Evolutionary conservation across 2,888 invertebrate species (phyloP).

Genomic region (Dolichomitus sp.): DNA sequence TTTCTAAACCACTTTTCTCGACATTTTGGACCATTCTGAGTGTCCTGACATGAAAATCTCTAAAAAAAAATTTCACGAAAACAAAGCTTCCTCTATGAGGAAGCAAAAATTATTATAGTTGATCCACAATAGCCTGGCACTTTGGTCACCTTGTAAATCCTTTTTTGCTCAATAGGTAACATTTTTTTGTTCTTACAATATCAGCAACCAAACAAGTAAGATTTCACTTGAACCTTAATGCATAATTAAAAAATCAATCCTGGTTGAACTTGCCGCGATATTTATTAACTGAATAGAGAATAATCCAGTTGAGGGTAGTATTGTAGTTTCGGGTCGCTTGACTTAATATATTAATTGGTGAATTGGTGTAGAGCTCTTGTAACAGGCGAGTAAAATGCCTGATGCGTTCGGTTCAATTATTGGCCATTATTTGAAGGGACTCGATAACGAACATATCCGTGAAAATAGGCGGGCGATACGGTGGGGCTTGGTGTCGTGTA

Average conservation of each 20-base stretch:
- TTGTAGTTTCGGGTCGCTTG: neutral
- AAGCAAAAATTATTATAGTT: too few relatives aligned
- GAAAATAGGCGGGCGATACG: constrained; percentile 38
- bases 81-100: too few relatives aligned
- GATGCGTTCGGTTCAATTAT: constrained; percentile 15
- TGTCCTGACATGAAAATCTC: too few relatives aligned
- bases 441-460: constrained; percentile 4
- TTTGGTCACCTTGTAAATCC: too few relatives aligned
- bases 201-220: too few relatives aligned
- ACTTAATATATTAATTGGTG: constrained; percentile 17
- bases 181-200: too few relatives aligned
- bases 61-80: too few relatives aligned
- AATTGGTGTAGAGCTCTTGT: constrained; percentile 19
- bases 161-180: too few relatives aligned
- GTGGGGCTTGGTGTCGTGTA: constrained; percentile 28
- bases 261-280: neutral
- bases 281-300: neutral
- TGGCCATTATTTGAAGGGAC: constrained; percentile 17
- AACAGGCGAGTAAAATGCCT: constrained; percentile 29
- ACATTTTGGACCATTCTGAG: too few relatives aligned
- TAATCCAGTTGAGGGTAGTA: neutral
- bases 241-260: neutral
- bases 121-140: too few relatives aligned
- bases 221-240: neutral
- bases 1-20: too few relatives aligned